Base-by-base conservation (phyloP, 2,888 invertebrate genomes). In the Ectemnius continuus region DNA sequence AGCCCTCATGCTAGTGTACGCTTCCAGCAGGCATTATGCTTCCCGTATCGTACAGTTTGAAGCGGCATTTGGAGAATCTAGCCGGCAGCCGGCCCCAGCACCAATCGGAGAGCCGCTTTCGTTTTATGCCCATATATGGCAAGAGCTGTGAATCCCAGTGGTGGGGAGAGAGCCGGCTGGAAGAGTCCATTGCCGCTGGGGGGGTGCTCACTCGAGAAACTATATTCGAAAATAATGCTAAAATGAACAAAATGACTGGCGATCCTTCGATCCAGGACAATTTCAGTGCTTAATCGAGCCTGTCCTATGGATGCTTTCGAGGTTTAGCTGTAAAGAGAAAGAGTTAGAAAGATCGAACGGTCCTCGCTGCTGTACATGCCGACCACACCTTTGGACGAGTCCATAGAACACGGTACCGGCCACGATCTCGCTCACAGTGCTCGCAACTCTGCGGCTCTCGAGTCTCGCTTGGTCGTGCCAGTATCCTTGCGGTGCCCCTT, bases 61-160 rank as follows among this genome's bases (percentile, higher is more conserved):
- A 90, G 88, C 90, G 91, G 90, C 90, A 91, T 91, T 91, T 91
- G 90, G 91, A 90, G 90, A 90, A 91, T 89, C 89, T 88, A 90
- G 87, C 90, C 91, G 90, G 91, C 89, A 91, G 92, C 92, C 92
- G 93, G 92, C 91, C 91, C 86, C 84, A 90, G 92, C 88, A 92
- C 95, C 95, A 95, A 95, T 95, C 93, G 92, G 91, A 91, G 89
- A 85, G 88, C 93, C 89, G 91, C 90, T 92, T 93, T 93, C 93
- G 93, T 94, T 94, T 93, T 94, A 95, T 95, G 94, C 94, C 95
- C 95, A 94, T 95, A 95, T 95, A 95, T 94, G 95, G 95, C 94
- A 94, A 94, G 93, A 93, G 93, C 93, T 92, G 93, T 92, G 92
- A 92, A 90, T 91, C 91, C 89, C 91, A 89, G 91, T 91, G 92